Conservation (phyloP, 2,113 vertebrate species). For the Podarcis muralis region DNA sequence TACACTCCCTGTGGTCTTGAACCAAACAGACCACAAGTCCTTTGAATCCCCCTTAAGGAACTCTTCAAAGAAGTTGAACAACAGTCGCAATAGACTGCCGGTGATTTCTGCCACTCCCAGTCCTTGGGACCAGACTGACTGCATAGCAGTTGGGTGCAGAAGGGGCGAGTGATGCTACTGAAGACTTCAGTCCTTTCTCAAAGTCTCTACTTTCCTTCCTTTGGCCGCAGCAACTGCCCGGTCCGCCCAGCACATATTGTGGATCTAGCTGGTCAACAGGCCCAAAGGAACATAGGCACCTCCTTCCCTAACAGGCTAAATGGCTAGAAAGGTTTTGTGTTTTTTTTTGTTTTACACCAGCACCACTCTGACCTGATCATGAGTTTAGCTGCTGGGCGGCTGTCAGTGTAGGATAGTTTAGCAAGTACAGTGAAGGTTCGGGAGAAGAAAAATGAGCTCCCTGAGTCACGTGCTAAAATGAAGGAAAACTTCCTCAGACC, state of each 20-base stretch:
- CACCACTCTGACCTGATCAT: background rate
- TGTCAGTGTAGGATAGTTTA: background rate
- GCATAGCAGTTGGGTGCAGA: no score
- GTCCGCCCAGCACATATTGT: no score
- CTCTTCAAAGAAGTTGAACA: background rate
- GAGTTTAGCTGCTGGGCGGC: background rate
- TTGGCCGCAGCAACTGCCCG: no score
- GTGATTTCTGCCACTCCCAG: no score
- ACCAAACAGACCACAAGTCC: background rate
- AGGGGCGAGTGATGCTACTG: no score
- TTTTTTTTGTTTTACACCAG: background rate
- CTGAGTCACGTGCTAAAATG: background rate
- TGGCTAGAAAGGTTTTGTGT: background rate
- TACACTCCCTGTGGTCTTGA: background rate
- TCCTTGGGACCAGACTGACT: no score
- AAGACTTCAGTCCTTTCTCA: no score
- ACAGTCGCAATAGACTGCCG: no score
- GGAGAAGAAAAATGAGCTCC: background rate
- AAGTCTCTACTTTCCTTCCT: no score
- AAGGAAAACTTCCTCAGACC: background rate
- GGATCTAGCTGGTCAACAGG: no score
- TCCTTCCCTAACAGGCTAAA: background rate
- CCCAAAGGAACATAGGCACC: no score
- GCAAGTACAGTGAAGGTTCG: background rate
- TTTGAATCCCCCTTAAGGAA: background rate